Percentiles rank a stretch among this genome's conserved stretches.
Conservation (phyloP, 2,888 invertebrate species). For the Neuroscelio doddi region DNA sequence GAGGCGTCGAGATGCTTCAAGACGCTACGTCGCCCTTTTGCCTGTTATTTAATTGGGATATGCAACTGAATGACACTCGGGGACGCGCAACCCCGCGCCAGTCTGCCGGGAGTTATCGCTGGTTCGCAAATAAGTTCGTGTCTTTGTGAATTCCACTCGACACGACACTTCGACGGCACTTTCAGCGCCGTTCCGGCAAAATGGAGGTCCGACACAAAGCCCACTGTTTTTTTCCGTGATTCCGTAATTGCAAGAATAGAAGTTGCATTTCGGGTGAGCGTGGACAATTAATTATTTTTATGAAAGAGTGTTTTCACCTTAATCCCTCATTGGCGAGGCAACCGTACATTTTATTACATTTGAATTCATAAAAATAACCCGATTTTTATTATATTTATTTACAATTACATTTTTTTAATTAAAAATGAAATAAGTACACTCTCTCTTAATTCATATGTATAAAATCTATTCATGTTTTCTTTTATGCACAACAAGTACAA, state of each 20-base stretch:
- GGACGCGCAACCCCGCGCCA: constrained; percentile 49
- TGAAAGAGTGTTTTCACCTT: constrained; percentile 23
- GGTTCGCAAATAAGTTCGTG: constrained; percentile 54
- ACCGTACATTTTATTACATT: too few relatives aligned
- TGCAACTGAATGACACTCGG: constrained; percentile 70
- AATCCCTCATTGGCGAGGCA: constrained; percentile 28
- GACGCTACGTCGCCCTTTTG: constrained; percentile 72
- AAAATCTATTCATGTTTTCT: too few relatives aligned
- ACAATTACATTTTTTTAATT: too few relatives aligned
- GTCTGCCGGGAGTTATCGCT: constrained; percentile 57
- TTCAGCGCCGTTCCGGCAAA: constrained; percentile 50
- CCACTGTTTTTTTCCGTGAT: constrained; percentile 26
- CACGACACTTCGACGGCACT: constrained; percentile 55
- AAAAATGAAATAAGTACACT: too few relatives aligned
- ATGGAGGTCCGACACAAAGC: constrained; percentile 44
- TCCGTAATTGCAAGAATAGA: constrained; percentile 44
- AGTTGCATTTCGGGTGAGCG: constrained; percentile 31
- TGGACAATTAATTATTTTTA: constrained; percentile 44
- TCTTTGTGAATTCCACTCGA: constrained; percentile 60
- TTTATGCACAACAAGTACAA: too few relatives aligned
- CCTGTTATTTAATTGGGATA: constrained; percentile 72
- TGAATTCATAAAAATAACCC: too few relatives aligned
- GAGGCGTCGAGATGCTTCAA: constrained; percentile 66
- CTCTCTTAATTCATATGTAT: too few relatives aligned
- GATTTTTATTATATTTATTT: too few relatives aligned